Evolutionary conservation across 2,888 invertebrate species (phyloP).

Genomic region (Luffia ferchaultella): DNA sequence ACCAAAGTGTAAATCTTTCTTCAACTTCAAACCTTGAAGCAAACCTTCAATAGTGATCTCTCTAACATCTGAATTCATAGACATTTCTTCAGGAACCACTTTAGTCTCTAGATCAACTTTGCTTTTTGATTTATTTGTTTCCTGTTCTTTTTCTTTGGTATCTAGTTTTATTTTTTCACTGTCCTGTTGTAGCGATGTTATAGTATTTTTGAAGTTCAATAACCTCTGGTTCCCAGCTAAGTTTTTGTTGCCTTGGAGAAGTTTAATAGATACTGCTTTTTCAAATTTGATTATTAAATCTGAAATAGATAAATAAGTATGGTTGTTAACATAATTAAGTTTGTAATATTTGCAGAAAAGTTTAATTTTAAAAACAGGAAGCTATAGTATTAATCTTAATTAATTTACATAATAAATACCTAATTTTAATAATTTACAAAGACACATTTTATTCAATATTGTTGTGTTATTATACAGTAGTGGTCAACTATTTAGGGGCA

Average conservation of each 20-base stretch:
- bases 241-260: constrained; percentile 22
- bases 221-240: constrained; percentile 12
- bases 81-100: constrained; percentile 22
- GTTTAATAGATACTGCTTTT: constrained; percentile 28
- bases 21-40: constrained; percentile 43
- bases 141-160: constrained; percentile 19
- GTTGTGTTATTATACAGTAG: too few species aligned
- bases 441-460: too few species aligned
- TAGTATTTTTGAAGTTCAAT: background rate
- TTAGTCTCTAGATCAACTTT: constrained; percentile 21
- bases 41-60: constrained; percentile 44
- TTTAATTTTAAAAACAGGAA: too few species aligned
- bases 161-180: constrained; percentile 23
- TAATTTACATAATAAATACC: too few species aligned
- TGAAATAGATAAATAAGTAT: constrained; percentile 19
- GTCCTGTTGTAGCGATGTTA: constrained; percentile 3
- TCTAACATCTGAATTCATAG: constrained; percentile 33
- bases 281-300: constrained; percentile 42
- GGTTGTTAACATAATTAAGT: too few species aligned
- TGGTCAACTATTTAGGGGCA: too few species aligned
- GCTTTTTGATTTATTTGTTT: constrained; percentile 12
- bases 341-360: too few species aligned
- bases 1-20: constrained; percentile 46
- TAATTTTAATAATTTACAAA: too few species aligned
- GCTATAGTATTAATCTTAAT: too few species aligned